Evolutionary conservation across 2,113 vertebrate genomes (phyloP).

Genomic region (Scortum barcoo): DNA sequence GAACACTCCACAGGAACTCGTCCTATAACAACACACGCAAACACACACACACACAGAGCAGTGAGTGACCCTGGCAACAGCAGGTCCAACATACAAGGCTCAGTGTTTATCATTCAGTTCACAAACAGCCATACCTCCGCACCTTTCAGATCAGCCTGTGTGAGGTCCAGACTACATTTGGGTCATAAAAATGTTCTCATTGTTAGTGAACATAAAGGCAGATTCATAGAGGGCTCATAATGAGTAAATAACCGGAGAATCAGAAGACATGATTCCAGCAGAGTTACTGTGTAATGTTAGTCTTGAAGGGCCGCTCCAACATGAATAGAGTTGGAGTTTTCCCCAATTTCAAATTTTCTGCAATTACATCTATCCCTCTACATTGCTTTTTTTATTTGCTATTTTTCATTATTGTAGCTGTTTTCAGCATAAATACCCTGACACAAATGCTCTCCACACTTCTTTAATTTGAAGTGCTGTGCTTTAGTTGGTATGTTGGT

Average conservation of each 20-base stretch:
- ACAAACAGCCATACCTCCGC: constrained; percentile 9
- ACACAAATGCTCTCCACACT: background rate
- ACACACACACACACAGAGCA: background rate
- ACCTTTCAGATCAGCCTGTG: constrained; percentile 19
- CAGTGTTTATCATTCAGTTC: constrained; percentile 18
- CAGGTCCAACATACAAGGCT: constrained; percentile 19
- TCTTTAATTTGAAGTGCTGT: background rate
- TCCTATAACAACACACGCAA: no score
- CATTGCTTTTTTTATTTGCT: background rate
- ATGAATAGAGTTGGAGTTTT: background rate
- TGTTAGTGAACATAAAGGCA: constrained; percentile 3
- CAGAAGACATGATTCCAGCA: background rate
- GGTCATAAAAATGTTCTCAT: constrained; percentile 31
- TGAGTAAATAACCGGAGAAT: background rate
- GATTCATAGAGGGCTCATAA: background rate
- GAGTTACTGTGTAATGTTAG: background rate
- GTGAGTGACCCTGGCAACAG: constrained; percentile 10
- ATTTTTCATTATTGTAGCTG: background rate
- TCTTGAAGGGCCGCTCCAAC: background rate
- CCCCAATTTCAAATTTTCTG: background rate
- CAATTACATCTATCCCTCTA: background rate
- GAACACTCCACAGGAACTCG: constrained; percentile 98
- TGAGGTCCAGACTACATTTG: constrained; percentile 5
- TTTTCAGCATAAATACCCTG: background rate
- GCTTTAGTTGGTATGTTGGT: background rate